These are phyloP conservation scores for Engraulis encrasicolus DNA, from an alignment of 2,113 vertebrate species.

Conservation along the genomic window DNA sequence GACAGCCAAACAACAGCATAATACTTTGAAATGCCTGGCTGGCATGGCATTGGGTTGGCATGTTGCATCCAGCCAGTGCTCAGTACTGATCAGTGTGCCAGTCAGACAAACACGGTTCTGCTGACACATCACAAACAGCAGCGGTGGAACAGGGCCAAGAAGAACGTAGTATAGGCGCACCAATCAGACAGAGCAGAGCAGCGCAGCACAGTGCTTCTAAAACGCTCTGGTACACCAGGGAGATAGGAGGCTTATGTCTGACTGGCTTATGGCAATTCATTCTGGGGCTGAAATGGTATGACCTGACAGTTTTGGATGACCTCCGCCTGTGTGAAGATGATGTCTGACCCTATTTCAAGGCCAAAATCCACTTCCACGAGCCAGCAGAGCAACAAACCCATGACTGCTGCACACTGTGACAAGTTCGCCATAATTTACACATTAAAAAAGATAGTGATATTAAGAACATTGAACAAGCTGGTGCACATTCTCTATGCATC, in stretches of 20 bases:
- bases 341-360: no score
- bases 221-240: neutral
- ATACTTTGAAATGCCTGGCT: neutral
- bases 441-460: neutral
- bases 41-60: neutral
- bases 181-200: neutral
- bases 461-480: no score
- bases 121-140: neutral
- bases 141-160: neutral
- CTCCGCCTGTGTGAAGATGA: no score
- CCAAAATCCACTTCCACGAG: no score
- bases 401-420: no score
- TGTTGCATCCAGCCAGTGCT: neutral
- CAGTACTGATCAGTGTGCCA: conserved; percentile 4
- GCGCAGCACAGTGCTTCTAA: neutral
- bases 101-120: neutral
- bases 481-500: no score
- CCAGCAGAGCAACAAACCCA: no score
- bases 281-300: no score
- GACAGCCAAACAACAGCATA: neutral
- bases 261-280: no score
- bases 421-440: neutral
- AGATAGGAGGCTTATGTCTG: no score
- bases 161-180: neutral
- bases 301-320: no score